Evolutionary conservation across 1,140 invertebrate species (phyloP).

Genomic region (Triops longicaudatus): DNA sequence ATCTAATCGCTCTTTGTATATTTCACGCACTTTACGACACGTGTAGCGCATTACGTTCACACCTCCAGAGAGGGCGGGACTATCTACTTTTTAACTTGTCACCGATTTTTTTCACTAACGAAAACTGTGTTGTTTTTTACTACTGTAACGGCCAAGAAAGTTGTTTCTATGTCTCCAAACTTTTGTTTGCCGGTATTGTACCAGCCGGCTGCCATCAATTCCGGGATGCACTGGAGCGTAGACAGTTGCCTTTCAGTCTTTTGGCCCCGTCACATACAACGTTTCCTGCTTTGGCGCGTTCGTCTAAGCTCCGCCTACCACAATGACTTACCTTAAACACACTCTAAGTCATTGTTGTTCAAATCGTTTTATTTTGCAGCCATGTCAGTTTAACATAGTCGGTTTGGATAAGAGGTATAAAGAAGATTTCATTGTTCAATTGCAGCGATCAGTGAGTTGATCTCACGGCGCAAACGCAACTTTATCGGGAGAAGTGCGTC

Average conservation of each 20-base stretch:
- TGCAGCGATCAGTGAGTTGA: too few species aligned
- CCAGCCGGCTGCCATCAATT: constrained; percentile 6
- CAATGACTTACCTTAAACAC: not conserved
- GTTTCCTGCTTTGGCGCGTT: not conserved
- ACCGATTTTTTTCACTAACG: not conserved
- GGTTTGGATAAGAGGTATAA: too few species aligned
- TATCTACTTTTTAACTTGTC: not conserved
- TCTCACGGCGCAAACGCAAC: too few species aligned
- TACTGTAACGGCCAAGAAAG: not conserved
- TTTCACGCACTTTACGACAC: constrained; percentile 20
- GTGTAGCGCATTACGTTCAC: constrained; percentile 16
- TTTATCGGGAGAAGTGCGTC: too few species aligned
- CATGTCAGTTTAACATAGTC: too few species aligned
- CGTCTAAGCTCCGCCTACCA: not conserved
- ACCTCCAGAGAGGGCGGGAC: not conserved
- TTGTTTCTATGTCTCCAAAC: not conserved
- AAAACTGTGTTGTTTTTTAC: not conserved
- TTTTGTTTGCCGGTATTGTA: not conserved
- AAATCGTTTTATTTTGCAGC: not conserved
- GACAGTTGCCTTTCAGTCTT: not conserved
- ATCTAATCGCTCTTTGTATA: constrained; percentile 22
- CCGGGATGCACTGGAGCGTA: constrained; percentile 9
- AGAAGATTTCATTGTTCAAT: too few species aligned
- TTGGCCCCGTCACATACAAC: not conserved
- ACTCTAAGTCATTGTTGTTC: not conserved